phyloP scores from a whole-genome alignment of 1,140 invertebrate genomes.

The Drosophila erecta region DNA sequence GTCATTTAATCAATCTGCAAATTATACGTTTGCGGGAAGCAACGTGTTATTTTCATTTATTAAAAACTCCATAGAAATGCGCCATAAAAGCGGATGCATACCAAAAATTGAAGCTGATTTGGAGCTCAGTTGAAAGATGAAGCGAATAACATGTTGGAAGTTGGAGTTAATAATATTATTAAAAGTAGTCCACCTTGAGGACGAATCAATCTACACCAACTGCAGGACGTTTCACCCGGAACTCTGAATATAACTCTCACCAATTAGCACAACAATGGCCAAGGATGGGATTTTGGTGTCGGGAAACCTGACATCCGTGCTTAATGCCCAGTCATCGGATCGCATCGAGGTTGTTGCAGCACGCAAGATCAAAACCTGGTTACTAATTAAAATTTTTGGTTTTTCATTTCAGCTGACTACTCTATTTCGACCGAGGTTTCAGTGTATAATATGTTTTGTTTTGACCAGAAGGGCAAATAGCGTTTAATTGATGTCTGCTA shows the following conservation, averaged over 20 bases:
- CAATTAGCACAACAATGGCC: neutral
- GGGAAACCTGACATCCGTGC: neutral
- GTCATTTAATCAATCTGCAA: neutral
- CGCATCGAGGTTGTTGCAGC: neutral
- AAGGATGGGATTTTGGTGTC: neutral
- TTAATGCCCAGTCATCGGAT: constrained; percentile 1
- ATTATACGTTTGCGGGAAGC: neutral
- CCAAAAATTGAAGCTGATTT: neutral
- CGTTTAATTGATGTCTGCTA: neutral
- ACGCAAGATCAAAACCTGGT: too few species aligned
- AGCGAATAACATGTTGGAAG: neutral
- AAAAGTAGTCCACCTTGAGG: neutral
- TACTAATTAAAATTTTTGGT: neutral
- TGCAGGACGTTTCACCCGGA: neutral
- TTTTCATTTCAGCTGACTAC: neutral
- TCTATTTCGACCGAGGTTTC: constrained; percentile 2
- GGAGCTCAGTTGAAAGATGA: neutral
- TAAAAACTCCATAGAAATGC: neutral
- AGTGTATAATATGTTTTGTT: neutral
- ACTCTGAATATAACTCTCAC: neutral
- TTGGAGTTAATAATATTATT: neutral
- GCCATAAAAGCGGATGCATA: neutral
- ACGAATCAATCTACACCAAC: neutral
- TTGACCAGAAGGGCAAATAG: neutral
- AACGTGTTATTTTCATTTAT: neutral